Conservation (phyloP, 2,797 vertebrate genomes). For the Syngnathus rostellatus region DNA sequence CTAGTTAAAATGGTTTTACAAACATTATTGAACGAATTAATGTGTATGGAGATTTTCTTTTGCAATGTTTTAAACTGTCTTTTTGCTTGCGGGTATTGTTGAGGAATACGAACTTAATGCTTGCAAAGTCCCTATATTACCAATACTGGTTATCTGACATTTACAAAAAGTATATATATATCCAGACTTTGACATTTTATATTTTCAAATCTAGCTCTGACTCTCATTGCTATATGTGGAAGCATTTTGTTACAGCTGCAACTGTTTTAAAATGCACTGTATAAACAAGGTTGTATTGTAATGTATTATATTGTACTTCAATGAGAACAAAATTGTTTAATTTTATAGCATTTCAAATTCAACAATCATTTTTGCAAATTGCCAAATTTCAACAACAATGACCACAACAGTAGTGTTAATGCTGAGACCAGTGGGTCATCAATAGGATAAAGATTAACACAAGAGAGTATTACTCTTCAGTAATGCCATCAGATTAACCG, state of each 20-base stretch:
- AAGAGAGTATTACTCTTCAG: conserved; percentile 21
- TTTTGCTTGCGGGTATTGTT: background rate
- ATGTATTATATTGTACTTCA: no score
- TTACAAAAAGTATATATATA: background rate
- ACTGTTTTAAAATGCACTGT: no score
- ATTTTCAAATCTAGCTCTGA: no score
- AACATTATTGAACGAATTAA: background rate
- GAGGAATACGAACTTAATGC: background rate
- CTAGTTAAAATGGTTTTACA: background rate
- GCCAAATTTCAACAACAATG: background rate
- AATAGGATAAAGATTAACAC: conserved; percentile 35
- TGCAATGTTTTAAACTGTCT: background rate
- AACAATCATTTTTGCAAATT: background rate
- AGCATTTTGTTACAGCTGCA: no score
- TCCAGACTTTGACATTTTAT: background rate
- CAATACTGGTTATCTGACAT: background rate
- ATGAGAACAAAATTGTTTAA: no score
- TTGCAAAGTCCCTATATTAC: background rate
- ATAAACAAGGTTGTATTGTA: no score
- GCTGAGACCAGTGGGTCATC: background rate
- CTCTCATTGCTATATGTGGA: no score
- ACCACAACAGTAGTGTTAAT: background rate
- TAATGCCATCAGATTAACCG: conserved; percentile 30
- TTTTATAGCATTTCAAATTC: no score
- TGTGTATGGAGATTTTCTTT: background rate